phyloP scores from a whole-genome alignment of 2,888 invertebrate species.

The Blastobasis lacticolella region DNA sequence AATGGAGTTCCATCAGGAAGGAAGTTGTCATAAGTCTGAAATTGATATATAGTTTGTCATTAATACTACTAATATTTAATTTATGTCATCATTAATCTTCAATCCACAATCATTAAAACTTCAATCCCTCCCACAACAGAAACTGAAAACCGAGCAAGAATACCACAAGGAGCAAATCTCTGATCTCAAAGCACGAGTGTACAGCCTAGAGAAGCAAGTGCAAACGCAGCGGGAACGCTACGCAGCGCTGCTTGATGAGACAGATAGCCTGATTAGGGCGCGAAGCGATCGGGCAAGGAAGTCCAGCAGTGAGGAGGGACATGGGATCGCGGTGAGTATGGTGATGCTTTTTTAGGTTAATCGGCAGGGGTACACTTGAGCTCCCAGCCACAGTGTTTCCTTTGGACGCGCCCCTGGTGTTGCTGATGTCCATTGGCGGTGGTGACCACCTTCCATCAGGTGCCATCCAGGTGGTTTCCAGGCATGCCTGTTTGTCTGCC shows the following conservation, averaged over 20 bases:
- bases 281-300: constrained; percentile 49
- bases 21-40: too few species aligned
- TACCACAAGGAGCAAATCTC: constrained; percentile 48
- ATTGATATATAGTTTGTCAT: too few species aligned
- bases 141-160: constrained; percentile 52
- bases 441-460: too few species aligned
- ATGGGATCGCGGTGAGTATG: too few species aligned
- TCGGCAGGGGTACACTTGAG: too few species aligned
- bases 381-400: too few species aligned
- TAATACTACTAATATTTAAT: background rate
- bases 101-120: background rate
- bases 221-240: constrained; percentile 87
- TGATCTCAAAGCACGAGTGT: constrained; percentile 47
- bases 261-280: constrained; percentile 82
- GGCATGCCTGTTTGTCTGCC: too few species aligned
- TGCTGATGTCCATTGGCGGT: too few species aligned
- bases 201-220: constrained; percentile 79
- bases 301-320: constrained; percentile 40
- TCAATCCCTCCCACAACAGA: constrained; percentile 26
- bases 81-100: background rate
- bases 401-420: too few species aligned
- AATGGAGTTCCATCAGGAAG: too few species aligned
- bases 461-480: too few species aligned
- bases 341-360: too few species aligned
- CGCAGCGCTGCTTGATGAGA: constrained; percentile 83